Percentiles rank a stretch among this genome's conserved stretches.
Evolutionary conservation across 1,140 invertebrate genomes (phyloP).

Genomic region (Anastrepha obliqua): DNA sequence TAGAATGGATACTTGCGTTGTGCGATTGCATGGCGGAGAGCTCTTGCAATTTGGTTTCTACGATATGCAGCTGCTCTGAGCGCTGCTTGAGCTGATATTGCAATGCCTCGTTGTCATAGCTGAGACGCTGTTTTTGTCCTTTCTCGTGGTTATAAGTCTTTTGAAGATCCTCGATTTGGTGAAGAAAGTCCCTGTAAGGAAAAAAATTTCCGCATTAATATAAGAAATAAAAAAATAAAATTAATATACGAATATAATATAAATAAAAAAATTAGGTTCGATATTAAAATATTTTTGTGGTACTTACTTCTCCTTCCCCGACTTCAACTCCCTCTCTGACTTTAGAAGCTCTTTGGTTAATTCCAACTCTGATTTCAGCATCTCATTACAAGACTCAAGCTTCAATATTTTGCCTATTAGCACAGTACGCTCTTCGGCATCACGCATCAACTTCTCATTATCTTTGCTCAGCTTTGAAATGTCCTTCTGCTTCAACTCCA

Average conservation of each 20-base stretch:
- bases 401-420: constrained; percentile 76
- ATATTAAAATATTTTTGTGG: background rate
- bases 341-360: constrained; percentile 75
- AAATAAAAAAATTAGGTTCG: background rate
- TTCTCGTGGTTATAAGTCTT: constrained; percentile 82
- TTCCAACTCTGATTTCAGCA: constrained; percentile 80
- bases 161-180: constrained; percentile 82
- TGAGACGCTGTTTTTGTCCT: constrained; percentile 85
- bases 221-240: background rate
- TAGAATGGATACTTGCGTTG: constrained; percentile 42
- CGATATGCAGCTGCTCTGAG: constrained; percentile 73
- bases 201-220: constrained; percentile 43
- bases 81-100: constrained; percentile 88
- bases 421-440: constrained; percentile 77
- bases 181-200: constrained; percentile 76
- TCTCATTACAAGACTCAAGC: constrained; percentile 81
- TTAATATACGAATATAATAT: background rate
- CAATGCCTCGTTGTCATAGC: constrained; percentile 90
- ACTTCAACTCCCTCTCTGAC: constrained; percentile 71
- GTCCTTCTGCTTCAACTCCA: constrained; percentile 85
- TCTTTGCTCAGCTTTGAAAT: constrained; percentile 81
- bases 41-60: constrained; percentile 66
- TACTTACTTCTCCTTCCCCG: constrained; percentile 77
- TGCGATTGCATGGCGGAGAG: constrained; percentile 57
- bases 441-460: constrained; percentile 77